Evolutionary conservation across 2,797 vertebrate species (phyloP).

Genomic region (Austrolebias charrua): DNA sequence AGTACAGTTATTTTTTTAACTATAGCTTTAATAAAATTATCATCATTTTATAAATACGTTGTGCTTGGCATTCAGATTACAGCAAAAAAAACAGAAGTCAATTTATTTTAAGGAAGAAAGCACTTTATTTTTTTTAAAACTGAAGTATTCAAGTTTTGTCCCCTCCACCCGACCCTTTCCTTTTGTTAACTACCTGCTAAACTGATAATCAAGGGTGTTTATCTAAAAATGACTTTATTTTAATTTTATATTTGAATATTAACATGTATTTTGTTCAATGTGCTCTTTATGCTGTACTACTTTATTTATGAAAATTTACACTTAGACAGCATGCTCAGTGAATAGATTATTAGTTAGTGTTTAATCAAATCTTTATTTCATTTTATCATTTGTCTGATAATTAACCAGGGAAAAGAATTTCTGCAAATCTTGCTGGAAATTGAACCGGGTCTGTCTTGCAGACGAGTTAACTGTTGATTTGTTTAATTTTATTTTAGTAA

Average conservation of each 20-base stretch:
- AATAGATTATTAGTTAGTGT: constrained; percentile 36
- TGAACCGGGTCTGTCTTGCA: constrained; percentile 31
- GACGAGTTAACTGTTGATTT: constrained; percentile 31
- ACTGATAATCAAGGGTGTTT: constrained; percentile 25
- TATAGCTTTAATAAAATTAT: constrained; percentile 41
- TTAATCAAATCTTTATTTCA: constrained; percentile 27
- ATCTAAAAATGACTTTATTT: constrained; percentile 16
- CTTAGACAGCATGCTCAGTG: constrained; percentile 54
- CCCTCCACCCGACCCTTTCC: neutral
- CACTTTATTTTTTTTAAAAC: constrained; percentile 80
- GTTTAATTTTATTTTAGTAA: constrained; percentile 55
- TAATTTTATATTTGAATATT: constrained; percentile 53
- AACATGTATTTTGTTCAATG: constrained; percentile 59
- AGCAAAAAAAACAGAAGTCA: constrained; percentile 39
- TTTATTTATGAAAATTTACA: constrained; percentile 80
- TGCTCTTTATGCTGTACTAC: constrained; percentile 70
- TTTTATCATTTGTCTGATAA: constrained; percentile 14
- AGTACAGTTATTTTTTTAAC: constrained; percentile 36
- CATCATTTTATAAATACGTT: constrained; percentile 39
- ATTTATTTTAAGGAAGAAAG: constrained; percentile 70
- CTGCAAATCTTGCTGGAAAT: constrained; percentile 21
- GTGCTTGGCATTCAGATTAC: constrained; percentile 50
- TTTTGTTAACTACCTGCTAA: constrained; percentile 28
- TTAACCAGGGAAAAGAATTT: constrained; percentile 29
- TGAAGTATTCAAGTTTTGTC: constrained; percentile 73